Evolutionary conservation across 2,797 vertebrate species (phyloP), one percentile per base, ranked within the genome.

Genomic region (Epinephelus awoara): DNA sequence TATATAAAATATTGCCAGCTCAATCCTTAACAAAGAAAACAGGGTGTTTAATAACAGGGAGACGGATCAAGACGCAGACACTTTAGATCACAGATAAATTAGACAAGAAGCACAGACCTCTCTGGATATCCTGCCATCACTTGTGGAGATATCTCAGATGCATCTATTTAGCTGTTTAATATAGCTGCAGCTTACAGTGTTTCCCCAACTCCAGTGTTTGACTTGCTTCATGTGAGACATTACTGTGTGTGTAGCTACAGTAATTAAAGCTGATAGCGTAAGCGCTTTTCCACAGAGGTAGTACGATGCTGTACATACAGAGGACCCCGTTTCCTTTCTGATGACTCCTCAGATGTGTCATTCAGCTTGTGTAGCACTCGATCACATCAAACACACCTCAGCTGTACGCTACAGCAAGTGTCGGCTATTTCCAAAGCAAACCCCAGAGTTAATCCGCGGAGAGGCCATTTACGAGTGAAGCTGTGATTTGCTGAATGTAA

Each of bases 291-390:
- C 69, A 50, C 73, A 38, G 74, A 56, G 76, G 78, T 52, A 23
- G 51, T 1, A 6, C 50, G 55, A 71, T 38, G 79, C 74, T 47
- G 65, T 54, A 79, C 75, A 66, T 74, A 67, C 55, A 82, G 77
- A 14, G 29, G 68, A 75, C 81, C 51, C 70, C 52, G 2, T 74
- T 73, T 75, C 56, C 57, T 88, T 89, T 90, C 18, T 86, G 89
- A 89, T 89, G 86, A 90, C 82, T 89, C 86, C 25, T 84, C 85
- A 83, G 66, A 89, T 84, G 79, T 83, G 85, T 64, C 81, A 34
- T 78, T 85, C 73, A 62, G 81, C 85, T 63, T 18, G 68, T 72
- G 79, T 49, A 68, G 78, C 72, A 75, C 84, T 81, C 52, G 62
- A 78, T 85, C 56, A 49, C 70, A 82, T 88, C 75, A 86, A 87